Conservation (phyloP, 2,113 vertebrate species). For the Macquaria australasica region DNA sequence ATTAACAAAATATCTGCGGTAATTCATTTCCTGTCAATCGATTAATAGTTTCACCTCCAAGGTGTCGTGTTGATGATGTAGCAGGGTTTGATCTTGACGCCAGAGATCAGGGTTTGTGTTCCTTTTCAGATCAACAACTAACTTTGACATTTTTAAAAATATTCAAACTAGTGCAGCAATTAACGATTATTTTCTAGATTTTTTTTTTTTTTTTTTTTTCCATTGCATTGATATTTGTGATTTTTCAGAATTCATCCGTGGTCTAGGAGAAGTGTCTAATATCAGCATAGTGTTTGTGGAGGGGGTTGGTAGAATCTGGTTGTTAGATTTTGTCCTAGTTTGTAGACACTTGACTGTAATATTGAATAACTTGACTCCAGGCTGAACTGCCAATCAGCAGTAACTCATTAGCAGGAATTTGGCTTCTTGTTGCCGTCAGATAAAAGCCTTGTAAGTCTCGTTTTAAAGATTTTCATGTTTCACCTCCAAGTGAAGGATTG, state of each 20-base stretch:
- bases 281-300: background rate
- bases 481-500: background rate
- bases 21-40: too few species aligned
- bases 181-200: too few species aligned
- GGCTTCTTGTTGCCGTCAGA: background rate
- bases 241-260: background rate
- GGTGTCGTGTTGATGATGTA: too few species aligned
- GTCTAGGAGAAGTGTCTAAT: background rate
- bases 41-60: too few species aligned
- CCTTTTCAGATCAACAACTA: too few species aligned
- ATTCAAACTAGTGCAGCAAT: too few species aligned
- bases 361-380: conserved; percentile 1
- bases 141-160: too few species aligned
- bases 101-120: too few species aligned
- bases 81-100: too few species aligned
- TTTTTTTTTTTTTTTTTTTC: too few species aligned
- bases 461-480: background rate
- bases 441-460: background rate
- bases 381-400: background rate
- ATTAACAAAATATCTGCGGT: too few species aligned
- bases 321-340: conserved; percentile 16
- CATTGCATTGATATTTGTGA: too few species aligned
- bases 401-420: conserved; percentile 22
- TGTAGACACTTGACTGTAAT: background rate
- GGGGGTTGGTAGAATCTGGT: background rate